phyloP scores from a whole-genome alignment of 2,113 vertebrate genomes.

The Ailurus styani region DNA sequence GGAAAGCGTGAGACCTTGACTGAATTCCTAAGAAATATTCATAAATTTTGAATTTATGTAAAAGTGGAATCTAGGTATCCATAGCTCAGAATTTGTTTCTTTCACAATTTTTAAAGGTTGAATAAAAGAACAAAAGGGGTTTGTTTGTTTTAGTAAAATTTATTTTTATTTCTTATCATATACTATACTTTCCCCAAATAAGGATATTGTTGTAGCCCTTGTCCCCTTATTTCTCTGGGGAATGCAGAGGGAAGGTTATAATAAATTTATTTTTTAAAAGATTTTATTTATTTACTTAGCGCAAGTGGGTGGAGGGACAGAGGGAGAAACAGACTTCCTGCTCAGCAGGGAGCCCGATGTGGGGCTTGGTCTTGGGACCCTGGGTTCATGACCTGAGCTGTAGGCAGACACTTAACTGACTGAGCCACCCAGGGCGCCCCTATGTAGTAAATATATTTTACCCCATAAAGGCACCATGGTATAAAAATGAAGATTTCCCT shows the following conservation, averaged over 20 bases:
- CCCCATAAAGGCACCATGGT: background rate
- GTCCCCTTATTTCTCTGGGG: background rate
- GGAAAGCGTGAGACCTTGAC: background rate
- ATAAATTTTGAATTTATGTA: too few relatives aligned
- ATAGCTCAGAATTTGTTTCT: background rate
- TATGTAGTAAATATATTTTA: background rate
- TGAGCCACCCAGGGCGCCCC: background rate
- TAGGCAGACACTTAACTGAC: background rate
- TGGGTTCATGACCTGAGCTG: background rate
- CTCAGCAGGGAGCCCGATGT: background rate
- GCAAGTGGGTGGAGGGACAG: background rate
- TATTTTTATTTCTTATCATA: conserved; percentile 12
- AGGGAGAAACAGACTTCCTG: background rate
- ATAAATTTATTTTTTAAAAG: background rate
- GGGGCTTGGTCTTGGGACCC: background rate
- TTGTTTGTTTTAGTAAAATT: background rate
- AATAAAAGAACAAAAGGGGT: background rate
- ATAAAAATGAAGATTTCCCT: background rate
- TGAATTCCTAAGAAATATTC: background rate
- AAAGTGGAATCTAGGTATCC: too few relatives aligned
- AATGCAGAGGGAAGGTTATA: background rate
- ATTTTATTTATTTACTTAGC: background rate
- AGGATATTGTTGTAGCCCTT: background rate
- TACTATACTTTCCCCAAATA: background rate
- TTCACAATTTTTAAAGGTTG: background rate